Evolutionary conservation across 2,113 vertebrate species (phyloP), one percentile per base, ranked within the genome.

Genomic region (Misgurnus anguillicaudatus): DNA sequence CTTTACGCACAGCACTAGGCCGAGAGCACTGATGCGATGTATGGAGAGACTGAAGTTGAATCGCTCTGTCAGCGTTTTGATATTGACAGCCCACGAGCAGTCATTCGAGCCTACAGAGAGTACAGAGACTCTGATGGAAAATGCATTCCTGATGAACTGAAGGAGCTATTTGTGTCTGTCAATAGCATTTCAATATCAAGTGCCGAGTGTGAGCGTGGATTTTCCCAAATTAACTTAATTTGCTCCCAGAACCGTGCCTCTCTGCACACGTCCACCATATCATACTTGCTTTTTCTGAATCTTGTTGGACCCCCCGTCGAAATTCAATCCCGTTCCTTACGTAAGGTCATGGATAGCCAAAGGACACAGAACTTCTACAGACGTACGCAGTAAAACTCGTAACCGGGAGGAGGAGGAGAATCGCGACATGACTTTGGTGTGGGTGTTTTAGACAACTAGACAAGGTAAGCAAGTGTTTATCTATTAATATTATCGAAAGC

Each of bases 241-340:
- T 79, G 67, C 66, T 62, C 13, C 9, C 38, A 61, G 9, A 67
- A 66, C 42, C 19, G 19, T 38, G 66, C 47, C 16, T 77, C 60
- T 41, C 39, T 77, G 17, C 58, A 62, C 65, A 82, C 36, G 47
- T 47, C 57, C 73, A 77, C 74, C n/a, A 82, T 77, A 16, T 82
- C 74, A 55, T 31, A 21, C 10, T 41, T 80, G 38, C 69, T 64
- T 3, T 73, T 73, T 24, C 60, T 80, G 16, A 45, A 45, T 45
- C 42, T 65, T 74, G 60, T 55, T 24, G 70, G 69, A 73, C 48
- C 36, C 47, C 61, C 2, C 31, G 7, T 9, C 13, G 36, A 65
- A 80, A 31, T 75, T 31, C 24, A 31, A 31, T 31, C 24, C 24
- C 24, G 24, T 66, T n/a, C 71, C 73, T 42, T 77, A 77, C n/a